Base-by-base conservation (phyloP, 2,113 vertebrate genomes). In the Chrysochloris asiatica region DNA sequence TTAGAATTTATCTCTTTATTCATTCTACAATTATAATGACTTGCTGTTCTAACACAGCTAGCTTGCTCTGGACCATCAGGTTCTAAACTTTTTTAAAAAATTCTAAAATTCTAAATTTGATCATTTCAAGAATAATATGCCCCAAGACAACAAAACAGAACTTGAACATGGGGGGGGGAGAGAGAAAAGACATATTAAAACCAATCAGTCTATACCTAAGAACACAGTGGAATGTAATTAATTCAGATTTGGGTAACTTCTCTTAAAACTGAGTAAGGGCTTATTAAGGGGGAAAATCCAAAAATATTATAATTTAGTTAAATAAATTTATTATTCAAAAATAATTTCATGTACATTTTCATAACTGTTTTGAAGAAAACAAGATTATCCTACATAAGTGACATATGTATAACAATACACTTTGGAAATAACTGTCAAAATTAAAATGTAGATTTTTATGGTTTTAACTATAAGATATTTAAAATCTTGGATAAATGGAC, bases 261-360 rank as follows among this genome's bases (percentile, higher is more conserved):
- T 90, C 52, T 80, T 75, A 93, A 93, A 83, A 86, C 65, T 89
- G 41, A 76, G 9, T 75, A 71, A 65, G 38, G 61, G 43, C 80
- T 92, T 91, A 82, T 52, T 54, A 69, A 92, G 79, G 87, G 89
- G 86, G 77, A 80, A 93, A 94, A 86, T 48, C 61, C 69, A 93
- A 45, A 92, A 90, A 41, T 87, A 89, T 11, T 95, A 1, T 87
- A 82, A 89, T 85, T 96, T 73, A 92, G 87, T 83, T 73, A 88
- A 73, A 87, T 50, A 95, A 92, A 95, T 88, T 93, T 88, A 94
- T 95, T 95, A 90, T 95, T 93, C 69, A 92, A 93, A 91, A 92
- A 94, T 59, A 87, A 83, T 87, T 95, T 76, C 81, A 94, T 36
- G 33, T 73, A 92, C 84, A 92, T 75, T 86, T 91, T 63, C 28